A percentile compares a stretch with the other conserved stretches of the same genome.
Conservation (phyloP, 2,113 vertebrate genomes). For the Grus americana region DNA sequence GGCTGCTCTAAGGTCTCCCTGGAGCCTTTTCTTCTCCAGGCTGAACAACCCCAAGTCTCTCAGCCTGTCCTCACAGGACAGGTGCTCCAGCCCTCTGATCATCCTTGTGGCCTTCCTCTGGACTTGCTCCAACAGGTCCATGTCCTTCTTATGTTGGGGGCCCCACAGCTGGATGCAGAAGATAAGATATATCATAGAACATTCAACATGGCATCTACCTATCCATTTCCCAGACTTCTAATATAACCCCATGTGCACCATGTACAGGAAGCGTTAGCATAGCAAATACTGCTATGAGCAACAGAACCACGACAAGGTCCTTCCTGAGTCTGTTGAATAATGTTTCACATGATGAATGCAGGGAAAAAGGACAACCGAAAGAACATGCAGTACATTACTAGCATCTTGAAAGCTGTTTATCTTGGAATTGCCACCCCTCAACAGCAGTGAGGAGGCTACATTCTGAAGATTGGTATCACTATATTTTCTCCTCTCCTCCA, state of each 20-base stretch:
- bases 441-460: background rate
- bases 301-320: constrained; percentile 50
- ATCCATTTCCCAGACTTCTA: background rate
- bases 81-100: too few species aligned
- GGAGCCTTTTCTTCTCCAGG: too few species aligned
- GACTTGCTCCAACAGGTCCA: too few species aligned
- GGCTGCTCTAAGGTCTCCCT: too few species aligned
- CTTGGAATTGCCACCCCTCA: background rate
- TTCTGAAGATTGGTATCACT: background rate
- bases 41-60: too few species aligned
- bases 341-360: background rate
- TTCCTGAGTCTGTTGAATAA: constrained; percentile 28
- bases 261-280: constrained; percentile 25
- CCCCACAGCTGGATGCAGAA: background rate
- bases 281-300: constrained; percentile 36
- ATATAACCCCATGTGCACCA: background rate
- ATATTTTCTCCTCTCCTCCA: background rate
- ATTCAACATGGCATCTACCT: background rate
- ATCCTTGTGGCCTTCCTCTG: too few species aligned
- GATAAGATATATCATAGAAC: background rate
- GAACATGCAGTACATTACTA: background rate
- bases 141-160: too few species aligned
- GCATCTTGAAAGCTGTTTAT: background rate
- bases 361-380: background rate
- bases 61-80: too few species aligned